A percentile compares a stretch with the other conserved stretches of the same genome.
These are phyloP conservation scores for Hoplodrina ambigua DNA, from an alignment of 2,888 invertebrate species.

Conservation along the genomic window DNA sequence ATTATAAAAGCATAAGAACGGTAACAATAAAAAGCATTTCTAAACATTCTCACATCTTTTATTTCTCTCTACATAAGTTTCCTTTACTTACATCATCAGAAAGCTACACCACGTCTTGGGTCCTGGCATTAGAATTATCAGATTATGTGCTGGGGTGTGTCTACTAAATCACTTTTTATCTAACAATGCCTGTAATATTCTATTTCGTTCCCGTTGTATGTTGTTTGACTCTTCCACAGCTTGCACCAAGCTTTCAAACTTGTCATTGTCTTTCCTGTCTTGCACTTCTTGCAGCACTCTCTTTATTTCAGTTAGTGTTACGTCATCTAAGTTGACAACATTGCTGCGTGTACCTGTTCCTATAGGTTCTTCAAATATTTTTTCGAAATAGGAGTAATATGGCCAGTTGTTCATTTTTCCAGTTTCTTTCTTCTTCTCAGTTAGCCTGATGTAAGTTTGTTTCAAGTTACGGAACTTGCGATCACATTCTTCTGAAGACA, in stretches of 20 bases:
- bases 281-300: constrained; percentile 72
- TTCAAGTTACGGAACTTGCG: constrained; percentile 86
- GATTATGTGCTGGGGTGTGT: no score
- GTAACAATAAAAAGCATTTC: constrained; percentile 90
- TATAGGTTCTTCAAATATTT: constrained; percentile 77
- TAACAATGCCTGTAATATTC: constrained; percentile 80
- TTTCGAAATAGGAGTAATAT: constrained; percentile 82
- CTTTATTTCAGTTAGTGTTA: constrained; percentile 74
- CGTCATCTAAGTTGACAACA: constrained; percentile 65
- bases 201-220: constrained; percentile 84
- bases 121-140: neutral
- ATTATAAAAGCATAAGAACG: constrained; percentile 88
- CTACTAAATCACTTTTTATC: constrained; percentile 66
- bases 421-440: constrained; percentile 77
- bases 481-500: constrained; percentile 83
- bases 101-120: no score
- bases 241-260: constrained; percentile 79
- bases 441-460: constrained; percentile 82
- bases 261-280: constrained; percentile 72
- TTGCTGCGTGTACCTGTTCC: constrained; percentile 43
- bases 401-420: constrained; percentile 82
- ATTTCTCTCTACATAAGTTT: constrained; percentile 28
- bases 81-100: neutral
- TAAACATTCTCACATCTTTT: constrained; percentile 79
- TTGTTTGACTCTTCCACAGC: constrained; percentile 82